Conservation (phyloP, 2,113 vertebrate species). For the Galeopterus variegatus region DNA sequence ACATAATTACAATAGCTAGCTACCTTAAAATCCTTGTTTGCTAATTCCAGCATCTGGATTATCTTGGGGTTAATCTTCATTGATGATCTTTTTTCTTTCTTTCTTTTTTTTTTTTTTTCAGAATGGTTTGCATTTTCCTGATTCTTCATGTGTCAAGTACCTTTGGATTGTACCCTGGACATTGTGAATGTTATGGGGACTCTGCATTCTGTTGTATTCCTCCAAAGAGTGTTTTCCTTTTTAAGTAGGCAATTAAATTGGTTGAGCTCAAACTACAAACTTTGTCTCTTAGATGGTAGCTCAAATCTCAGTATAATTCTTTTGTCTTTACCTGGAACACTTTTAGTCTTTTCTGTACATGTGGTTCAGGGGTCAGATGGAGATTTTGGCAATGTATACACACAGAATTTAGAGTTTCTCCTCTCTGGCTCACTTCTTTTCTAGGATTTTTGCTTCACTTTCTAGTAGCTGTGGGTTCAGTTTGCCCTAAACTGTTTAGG, state of each 20-base stretch:
- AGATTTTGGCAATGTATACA: neutral
- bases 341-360: neutral
- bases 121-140: slow-evolving; percentile 50
- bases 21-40: slow-evolving; percentile 38
- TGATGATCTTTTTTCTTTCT: neutral
- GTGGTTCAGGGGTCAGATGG: neutral
- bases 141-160: slow-evolving; percentile 48
- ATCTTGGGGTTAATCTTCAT: slow-evolving; percentile 19
- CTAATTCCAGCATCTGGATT: neutral
- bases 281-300: neutral
- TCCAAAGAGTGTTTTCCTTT: slow-evolving; percentile 58
- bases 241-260: slow-evolving; percentile 34
- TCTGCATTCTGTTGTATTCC: slow-evolving; percentile 59
- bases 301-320: slow-evolving; percentile 32
- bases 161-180: slow-evolving; percentile 38
- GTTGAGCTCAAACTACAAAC: neutral
- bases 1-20: neutral
- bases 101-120: neutral
- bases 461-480: neutral
- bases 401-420: slow-evolving; percentile 18
- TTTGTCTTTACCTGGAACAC: slow-evolving; percentile 10
- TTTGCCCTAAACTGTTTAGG: neutral
- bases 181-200: slow-evolving; percentile 7
- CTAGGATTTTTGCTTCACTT: slow-evolving; percentile 10
- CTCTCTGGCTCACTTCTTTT: neutral